A percentile compares a stretch with the other conserved stretches of the same genome.
Conservation (phyloP, 2,888 invertebrate species). For the Dioctria linearis region DNA sequence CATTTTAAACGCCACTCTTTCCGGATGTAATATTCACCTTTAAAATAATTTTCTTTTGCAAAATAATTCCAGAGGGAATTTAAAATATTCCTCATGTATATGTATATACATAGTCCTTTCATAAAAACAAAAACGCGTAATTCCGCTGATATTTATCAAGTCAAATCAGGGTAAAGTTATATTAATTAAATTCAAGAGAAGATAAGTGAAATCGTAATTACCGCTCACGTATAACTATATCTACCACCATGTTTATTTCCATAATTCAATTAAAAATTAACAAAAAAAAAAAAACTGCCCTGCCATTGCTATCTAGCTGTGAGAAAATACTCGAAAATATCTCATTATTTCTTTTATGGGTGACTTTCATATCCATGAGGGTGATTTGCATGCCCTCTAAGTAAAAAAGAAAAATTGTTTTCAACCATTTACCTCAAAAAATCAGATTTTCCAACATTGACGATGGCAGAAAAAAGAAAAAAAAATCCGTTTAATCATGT, state of each 20-base stretch:
- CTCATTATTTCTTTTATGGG: conserved; percentile 23
- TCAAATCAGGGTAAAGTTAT: too few relatives aligned
- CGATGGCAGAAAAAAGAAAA: conserved; percentile 18
- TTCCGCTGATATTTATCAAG: too few relatives aligned
- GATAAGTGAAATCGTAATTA: too few relatives aligned
- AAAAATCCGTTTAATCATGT: conserved; percentile 36
- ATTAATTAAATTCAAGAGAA: too few relatives aligned
- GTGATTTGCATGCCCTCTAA: conserved; percentile 38
- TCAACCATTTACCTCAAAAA: conserved; percentile 36
- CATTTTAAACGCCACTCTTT: too few relatives aligned
- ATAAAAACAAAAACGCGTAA: too few relatives aligned
- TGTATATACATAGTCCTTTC: too few relatives aligned
- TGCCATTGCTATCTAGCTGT: neutral
- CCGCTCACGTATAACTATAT: too few relatives aligned
- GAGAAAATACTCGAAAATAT: conserved; percentile 19
- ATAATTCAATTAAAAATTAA: conserved; percentile 38
- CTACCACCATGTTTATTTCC: neutral
- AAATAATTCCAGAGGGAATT: too few relatives aligned
- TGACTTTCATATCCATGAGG: conserved; percentile 26
- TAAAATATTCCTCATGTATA: too few relatives aligned
- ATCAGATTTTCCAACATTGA: conserved; percentile 42
- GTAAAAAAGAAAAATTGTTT: conserved; percentile 29
- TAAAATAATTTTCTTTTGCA: too few relatives aligned
- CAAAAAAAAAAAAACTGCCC: conserved; percentile 4
- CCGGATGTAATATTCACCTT: too few relatives aligned